Evolutionary conservation across 2,797 vertebrate species (phyloP).

Genomic region (Acanthis flammea): DNA sequence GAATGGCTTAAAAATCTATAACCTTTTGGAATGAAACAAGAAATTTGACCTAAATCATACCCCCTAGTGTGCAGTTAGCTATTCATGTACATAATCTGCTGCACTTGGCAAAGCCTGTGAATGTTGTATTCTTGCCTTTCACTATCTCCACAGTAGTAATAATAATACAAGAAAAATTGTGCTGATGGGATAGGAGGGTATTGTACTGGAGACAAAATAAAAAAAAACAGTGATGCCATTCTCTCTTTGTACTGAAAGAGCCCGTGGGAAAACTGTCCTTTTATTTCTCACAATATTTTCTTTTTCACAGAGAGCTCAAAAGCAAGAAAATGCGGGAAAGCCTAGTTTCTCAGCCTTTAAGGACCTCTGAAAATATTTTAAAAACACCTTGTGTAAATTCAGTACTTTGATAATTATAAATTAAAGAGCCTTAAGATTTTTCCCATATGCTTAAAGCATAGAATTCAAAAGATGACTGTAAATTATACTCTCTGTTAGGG

Average conservation of each 20-base stretch:
- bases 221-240: conserved; percentile 30
- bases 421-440: background rate
- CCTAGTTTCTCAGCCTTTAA: background rate
- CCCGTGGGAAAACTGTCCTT: conserved; percentile 44
- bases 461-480: background rate
- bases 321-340: background rate
- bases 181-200: conserved; percentile 67
- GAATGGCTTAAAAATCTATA: conserved; percentile 33
- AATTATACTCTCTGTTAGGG: background rate
- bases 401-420: background rate
- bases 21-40: conserved; percentile 53
- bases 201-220: conserved; percentile 54
- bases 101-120: background rate
- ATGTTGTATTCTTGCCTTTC: conserved; percentile 55
- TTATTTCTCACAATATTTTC: conserved; percentile 63
- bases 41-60: conserved; percentile 65
- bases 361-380: background rate
- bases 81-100: conserved; percentile 56
- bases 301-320: conserved; percentile 11
- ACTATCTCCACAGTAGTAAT: conserved; percentile 58
- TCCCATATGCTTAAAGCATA: background rate
- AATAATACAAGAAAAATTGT: conserved; percentile 52
- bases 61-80: conserved; percentile 51
- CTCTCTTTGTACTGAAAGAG: conserved; percentile 33
- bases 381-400: background rate